phyloP scores from a whole-genome alignment of 2,113 vertebrate genomes.

The Uria lomvia region DNA sequence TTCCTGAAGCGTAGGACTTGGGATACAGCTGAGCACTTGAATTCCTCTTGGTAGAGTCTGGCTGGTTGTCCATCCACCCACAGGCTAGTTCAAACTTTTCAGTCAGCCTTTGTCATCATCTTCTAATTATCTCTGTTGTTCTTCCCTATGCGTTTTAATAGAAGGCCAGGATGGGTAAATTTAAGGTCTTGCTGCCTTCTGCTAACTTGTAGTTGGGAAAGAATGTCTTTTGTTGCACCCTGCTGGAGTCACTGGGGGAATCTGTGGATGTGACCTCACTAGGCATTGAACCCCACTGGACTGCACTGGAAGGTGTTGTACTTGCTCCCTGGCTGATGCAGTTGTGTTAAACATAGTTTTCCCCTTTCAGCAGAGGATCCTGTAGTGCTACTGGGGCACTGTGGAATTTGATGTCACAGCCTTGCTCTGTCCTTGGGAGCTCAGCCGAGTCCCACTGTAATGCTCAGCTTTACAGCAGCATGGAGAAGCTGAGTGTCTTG shows the following conservation, averaged over 20 bases:
- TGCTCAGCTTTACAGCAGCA: not conserved
- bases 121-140: not conserved
- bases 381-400: not conserved
- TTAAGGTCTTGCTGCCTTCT: not conserved
- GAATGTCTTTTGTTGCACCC: not conserved
- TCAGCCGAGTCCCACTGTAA: not conserved
- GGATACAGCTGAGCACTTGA: not conserved
- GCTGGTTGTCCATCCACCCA: not conserved
- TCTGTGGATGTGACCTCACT: not conserved
- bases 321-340: not conserved
- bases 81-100: not conserved
- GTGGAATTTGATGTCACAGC: not conserved
- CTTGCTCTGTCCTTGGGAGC: not conserved
- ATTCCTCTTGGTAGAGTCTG: not conserved
- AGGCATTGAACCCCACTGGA: not conserved
- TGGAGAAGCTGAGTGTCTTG: not conserved
- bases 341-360: not conserved
- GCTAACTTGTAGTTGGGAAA: not conserved
- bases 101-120: not conserved
- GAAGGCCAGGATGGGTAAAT: not conserved
- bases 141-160: rapidly evolving
- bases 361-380: not conserved
- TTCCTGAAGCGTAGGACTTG: not conserved
- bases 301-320: not conserved
- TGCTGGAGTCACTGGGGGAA: not conserved